A percentile compares a stretch with the other conserved stretches of the same genome.
phyloP scores from a whole-genome alignment of 2,888 invertebrate genomes.

The Leptinotarsa juncta region DNA sequence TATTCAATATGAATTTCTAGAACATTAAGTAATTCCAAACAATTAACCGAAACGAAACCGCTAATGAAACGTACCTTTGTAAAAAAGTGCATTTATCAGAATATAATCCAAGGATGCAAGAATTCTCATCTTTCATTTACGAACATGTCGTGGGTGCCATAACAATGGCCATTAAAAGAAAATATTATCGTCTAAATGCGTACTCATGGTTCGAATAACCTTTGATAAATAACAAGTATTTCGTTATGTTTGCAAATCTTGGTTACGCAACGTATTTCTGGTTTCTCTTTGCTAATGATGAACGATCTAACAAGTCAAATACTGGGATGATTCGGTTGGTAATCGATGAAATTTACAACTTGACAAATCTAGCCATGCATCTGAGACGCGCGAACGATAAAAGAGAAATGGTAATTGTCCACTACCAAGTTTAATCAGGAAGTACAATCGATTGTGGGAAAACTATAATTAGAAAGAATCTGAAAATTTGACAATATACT shows the following conservation, averaged over 20 bases:
- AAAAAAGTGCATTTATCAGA: constrained; percentile 6
- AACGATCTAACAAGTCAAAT: background rate
- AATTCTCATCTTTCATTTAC: constrained; percentile 20
- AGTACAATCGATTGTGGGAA: too few species aligned
- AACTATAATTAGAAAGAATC: too few species aligned
- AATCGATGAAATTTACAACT: too few species aligned
- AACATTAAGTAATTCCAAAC: too few species aligned
- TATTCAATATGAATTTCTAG: too few species aligned
- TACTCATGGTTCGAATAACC: background rate
- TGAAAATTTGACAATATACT: too few species aligned
- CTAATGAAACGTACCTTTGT: background rate
- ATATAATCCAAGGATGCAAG: constrained; percentile 3
- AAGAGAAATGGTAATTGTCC: too few species aligned
- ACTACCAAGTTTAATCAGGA: too few species aligned
- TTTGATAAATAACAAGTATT: background rate
- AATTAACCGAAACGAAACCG: too few species aligned
- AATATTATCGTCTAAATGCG: constrained; percentile 1
- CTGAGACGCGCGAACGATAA: too few species aligned
- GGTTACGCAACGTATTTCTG: constrained; percentile 4
- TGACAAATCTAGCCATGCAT: too few species aligned
- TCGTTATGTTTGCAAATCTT: background rate
- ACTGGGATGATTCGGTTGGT: background rate
- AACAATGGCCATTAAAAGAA: constrained; percentile 10
- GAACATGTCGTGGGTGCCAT: constrained; percentile 20
- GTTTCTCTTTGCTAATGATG: background rate